Evolutionary conservation across 2,797 vertebrate genomes (phyloP).

Genomic region (Propithecus perrieri): DNA sequence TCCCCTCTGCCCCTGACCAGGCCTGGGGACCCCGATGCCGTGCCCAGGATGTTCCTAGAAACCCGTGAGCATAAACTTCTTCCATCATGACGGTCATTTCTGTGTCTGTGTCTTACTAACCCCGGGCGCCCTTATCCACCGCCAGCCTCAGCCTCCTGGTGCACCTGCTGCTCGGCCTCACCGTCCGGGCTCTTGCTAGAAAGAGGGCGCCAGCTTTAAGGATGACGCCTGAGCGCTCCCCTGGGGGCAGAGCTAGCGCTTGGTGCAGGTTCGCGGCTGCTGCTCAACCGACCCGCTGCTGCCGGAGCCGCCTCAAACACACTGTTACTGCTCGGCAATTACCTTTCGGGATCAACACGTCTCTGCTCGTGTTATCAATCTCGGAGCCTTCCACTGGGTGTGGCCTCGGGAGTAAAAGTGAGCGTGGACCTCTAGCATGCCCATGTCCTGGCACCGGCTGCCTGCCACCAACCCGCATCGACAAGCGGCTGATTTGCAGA

Average conservation of each 20-base stretch:
- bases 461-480: not conserved
- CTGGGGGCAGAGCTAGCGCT: not conserved
- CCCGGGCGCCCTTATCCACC: too few relatives aligned
- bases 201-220: not conserved
- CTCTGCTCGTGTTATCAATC: rapidly evolving
- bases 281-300: rapidly evolving
- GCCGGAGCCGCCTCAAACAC: not conserved
- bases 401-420: not conserved
- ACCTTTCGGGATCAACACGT: not conserved
- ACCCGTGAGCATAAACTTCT: not conserved
- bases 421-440: not conserved
- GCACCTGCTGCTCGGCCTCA: rapidly evolving
- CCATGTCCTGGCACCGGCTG: rapidly evolving
- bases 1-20: not conserved
- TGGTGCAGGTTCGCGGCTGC: not conserved
- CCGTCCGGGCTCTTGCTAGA: not conserved
- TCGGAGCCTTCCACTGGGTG: not conserved
- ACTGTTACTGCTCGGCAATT: not conserved
- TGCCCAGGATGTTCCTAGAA: not conserved
- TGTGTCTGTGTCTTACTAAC: not conserved
- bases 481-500: not conserved
- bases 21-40: rapidly evolving
- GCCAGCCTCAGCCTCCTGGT: rapidly evolving
- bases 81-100: not conserved
- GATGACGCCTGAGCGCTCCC: not conserved